Conservation (phyloP, 2,888 invertebrate genomes). For the Drosophila leonis region DNA sequence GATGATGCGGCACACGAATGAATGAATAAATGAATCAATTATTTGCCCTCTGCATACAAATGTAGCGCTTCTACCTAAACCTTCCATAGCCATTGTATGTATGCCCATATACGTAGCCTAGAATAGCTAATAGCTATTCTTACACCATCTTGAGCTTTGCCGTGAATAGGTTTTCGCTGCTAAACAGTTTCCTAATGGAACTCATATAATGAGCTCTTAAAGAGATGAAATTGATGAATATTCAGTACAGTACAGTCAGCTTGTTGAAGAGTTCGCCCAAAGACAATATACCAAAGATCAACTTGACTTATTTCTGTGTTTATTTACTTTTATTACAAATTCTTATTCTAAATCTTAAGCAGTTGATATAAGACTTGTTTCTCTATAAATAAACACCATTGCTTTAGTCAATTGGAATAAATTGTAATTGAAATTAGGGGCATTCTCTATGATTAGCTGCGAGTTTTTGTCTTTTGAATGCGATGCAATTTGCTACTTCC, state of each 20-base stretch:
- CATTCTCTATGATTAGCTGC: no score
- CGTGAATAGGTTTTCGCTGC: not conserved
- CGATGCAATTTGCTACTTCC: no score
- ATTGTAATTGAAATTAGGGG: no score
- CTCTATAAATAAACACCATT: no score
- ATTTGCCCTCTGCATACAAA: constrained; percentile 47
- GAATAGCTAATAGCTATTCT: constrained; percentile 10
- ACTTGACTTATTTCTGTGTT: not conserved
- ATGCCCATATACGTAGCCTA: not conserved
- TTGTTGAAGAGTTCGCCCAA: not conserved
- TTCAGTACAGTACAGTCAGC: no score
- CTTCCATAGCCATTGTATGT: not conserved
- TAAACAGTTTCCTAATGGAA: not conserved
- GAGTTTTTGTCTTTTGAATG: no score
- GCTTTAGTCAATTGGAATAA: no score
- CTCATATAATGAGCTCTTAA: not conserved
- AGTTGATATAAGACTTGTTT: no score
- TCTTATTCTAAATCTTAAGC: no score
- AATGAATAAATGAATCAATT: constrained; percentile 45
- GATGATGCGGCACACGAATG: constrained; percentile 32
- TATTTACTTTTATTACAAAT: no score
- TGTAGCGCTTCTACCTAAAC: constrained; percentile 12
- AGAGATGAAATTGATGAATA: not conserved
- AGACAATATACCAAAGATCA: not conserved
- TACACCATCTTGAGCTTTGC: not conserved